Evolutionary conservation across 2,888 invertebrate genomes (phyloP), one percentile per base, ranked within the genome.

Genomic region (Danaus chrysippus): DNA sequence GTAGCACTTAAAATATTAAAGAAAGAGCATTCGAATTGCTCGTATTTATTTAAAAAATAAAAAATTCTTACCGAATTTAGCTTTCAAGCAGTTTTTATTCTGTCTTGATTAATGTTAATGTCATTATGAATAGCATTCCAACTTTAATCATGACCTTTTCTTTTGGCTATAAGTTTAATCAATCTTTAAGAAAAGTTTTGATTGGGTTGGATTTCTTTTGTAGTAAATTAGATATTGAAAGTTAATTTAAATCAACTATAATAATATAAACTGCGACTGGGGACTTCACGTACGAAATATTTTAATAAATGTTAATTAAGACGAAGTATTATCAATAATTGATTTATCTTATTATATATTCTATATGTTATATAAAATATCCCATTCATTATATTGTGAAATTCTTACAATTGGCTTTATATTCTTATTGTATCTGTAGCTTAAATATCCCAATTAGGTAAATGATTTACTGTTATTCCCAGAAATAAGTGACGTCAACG

Each of bases 71-170:
- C 61, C 62, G 63, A 69, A 69, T 62, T 67, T 64, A 66, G 57
- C 64, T 68, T 58, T 66, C 64, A 64, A 66, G 66, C 67, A 65
- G 70, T 72, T 75, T 70, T 73, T 65, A 67, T 67, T 69, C 66
- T 59, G 64, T 56, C 57, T 68, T 73, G 71, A 76, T 76, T 76
- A 69, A 75, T 73, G 72, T 68, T 76, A 71, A 75, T 76, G 66
- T 71, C 66, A 62, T 64, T 70, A 63, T 67, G 68, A 71, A 70
- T 73, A 66, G 71, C 71, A 70, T 73, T 68, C 67, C 71, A 58
- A 68, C 67, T 69, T 70, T 71, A 71, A 76, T 75, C 70, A 76
- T 71, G 70, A 69, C 68, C 69, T 71, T 71, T 73, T 70, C 65
- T 63, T 68, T 67, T 58, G 62, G 63, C 66, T 62, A 73, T 68